These are phyloP conservation scores for Cryptophagus acutangulus DNA, from an alignment of 2,888 invertebrate genomes.

Conservation along the genomic window DNA sequence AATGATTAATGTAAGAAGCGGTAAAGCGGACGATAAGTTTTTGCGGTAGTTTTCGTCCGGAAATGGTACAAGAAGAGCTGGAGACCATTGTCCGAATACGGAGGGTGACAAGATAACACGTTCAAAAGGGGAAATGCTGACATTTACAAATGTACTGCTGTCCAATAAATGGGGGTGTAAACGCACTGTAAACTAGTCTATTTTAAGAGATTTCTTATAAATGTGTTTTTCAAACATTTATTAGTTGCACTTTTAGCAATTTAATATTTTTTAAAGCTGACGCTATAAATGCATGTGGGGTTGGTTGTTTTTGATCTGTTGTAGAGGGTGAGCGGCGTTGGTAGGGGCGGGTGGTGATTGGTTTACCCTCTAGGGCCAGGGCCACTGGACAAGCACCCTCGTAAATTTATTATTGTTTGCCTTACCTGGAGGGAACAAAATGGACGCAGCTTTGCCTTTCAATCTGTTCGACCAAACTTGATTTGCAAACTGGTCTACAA, in stretches of 20 bases:
- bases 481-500: no score
- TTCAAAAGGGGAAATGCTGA: conserved; percentile 24
- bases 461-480: no score
- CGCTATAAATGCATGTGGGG: no score
- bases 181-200: conserved; percentile 6
- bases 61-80: conserved; percentile 23
- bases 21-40: no score
- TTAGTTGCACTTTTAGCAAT: no score
- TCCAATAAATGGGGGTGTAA: conserved; percentile 17
- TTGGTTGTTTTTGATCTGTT: no score
- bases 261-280: no score
- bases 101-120: conserved; percentile 26
- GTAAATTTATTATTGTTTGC: conserved; percentile 20
- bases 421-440: conserved; percentile 31
- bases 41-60: conserved; percentile 27
- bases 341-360: conserved; percentile 37
- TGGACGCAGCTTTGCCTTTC: conserved; percentile 30
- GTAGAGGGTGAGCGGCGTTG: conserved; percentile 4
- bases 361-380: conserved; percentile 37
- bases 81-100: conserved; percentile 32
- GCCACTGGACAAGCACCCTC: conserved; percentile 39
- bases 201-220: no score
- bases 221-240: no score
- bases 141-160: conserved; percentile 30
- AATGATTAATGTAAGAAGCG: conserved; percentile 13